Percentiles rank a stretch among this genome's conserved stretches.
phyloP scores from a whole-genome alignment of 2,113 vertebrate species.

The Peromyscus californicus region DNA sequence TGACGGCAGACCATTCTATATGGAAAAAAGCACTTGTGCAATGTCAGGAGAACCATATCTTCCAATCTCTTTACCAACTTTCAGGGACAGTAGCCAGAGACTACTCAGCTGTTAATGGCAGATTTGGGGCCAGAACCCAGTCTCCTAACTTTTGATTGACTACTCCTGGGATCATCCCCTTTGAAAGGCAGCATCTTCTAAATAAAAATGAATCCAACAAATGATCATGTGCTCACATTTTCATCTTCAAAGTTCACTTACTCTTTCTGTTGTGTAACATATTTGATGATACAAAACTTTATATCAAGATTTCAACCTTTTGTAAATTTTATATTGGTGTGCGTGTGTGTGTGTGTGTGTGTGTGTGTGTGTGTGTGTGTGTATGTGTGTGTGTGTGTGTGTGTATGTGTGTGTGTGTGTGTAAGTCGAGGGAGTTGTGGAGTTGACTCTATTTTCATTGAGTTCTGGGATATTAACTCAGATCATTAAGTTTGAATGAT shows the following conservation, averaged over 20 bases:
- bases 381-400: neutral
- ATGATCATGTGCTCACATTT: neutral
- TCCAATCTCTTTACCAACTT: neutral
- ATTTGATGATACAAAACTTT: conserved; percentile 19
- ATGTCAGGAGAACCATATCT: neutral
- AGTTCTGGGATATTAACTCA: neutral
- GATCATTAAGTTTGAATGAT: neutral
- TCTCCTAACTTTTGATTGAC: neutral
- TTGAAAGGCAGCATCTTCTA: neutral
- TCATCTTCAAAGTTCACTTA: neutral
- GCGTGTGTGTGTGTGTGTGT: neutral
- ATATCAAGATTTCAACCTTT: neutral
- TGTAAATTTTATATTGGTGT: neutral
- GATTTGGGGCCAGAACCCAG: neutral
- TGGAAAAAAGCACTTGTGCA: neutral
- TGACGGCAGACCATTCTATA: neutral
- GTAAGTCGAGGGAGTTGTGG: neutral
- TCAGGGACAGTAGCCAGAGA: neutral
- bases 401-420: neutral
- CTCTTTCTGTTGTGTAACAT: neutral
- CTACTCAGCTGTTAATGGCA: neutral
- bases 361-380: neutral
- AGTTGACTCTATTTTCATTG: neutral
- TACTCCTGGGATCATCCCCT: neutral
- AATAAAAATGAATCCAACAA: conserved; percentile 8